Evolutionary conservation across 2,797 vertebrate genomes (phyloP).

Genomic region (Acipenser transmontanus): DNA sequence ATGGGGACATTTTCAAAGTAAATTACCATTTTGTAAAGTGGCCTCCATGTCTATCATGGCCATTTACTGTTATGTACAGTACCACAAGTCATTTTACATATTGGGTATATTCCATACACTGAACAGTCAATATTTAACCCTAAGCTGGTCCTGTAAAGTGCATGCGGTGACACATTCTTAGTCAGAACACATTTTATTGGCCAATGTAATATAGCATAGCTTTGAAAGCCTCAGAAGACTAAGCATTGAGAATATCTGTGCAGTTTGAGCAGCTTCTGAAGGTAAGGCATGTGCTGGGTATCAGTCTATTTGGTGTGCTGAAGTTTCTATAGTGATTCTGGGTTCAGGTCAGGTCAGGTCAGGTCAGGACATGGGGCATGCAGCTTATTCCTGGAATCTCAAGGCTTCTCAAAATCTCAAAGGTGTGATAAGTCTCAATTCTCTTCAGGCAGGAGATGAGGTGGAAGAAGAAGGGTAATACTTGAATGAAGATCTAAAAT

Average conservation of each 20-base stretch:
- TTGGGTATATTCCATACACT: no score
- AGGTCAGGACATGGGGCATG: not conserved
- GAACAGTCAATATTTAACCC: no score
- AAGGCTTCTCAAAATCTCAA: conserved; percentile 42
- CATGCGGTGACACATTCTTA: no score
- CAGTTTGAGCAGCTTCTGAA: not conserved
- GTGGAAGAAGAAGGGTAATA: conserved; percentile 47
- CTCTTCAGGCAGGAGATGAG: conserved; percentile 51
- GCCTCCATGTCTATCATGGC: no score
- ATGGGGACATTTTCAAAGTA: no score
- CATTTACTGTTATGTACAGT: no score
- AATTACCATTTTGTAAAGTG: no score
- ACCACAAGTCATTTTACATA: no score
- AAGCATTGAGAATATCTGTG: not conserved
- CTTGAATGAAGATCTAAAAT: conserved; percentile 62
- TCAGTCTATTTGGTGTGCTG: not conserved
- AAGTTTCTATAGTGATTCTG: not conserved
- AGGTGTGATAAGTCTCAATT: conserved; percentile 45
- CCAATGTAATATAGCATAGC: not conserved
- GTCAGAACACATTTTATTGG: not conserved
- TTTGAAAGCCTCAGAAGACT: not conserved
- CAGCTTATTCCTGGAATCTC: conserved; percentile 43
- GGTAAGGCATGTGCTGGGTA: not conserved
- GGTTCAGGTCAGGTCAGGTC: not conserved
- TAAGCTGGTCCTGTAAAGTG: no score